Conservation (phyloP, 2,797 vertebrate genomes). For the Austrolebias charrua region DNA sequence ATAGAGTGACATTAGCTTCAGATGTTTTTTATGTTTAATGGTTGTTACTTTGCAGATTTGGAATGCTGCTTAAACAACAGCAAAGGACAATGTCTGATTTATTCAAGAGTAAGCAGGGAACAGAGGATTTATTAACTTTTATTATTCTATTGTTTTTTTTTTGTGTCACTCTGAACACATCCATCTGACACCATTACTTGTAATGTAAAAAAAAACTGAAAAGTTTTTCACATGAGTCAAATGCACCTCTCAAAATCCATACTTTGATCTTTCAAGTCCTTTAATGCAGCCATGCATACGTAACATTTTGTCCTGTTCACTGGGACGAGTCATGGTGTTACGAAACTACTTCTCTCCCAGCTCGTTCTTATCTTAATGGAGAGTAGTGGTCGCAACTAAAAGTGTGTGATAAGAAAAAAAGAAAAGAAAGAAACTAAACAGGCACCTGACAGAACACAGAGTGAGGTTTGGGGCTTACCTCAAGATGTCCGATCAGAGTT, state of each 20-base stretch:
- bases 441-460: too few relatives aligned
- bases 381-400: too few relatives aligned
- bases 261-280: background rate
- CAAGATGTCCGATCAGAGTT: too few relatives aligned
- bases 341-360: too few relatives aligned
- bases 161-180: background rate
- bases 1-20: background rate
- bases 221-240: background rate
- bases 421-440: too few relatives aligned
- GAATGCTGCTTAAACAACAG: background rate
- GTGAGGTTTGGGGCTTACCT: too few relatives aligned
- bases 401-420: too few relatives aligned
- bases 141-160: background rate
- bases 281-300: too few relatives aligned
- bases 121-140: background rate
- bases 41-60: background rate
- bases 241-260: background rate
- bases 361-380: too few relatives aligned
- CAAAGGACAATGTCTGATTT: background rate
- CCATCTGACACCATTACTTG: background rate
- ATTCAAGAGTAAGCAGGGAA: background rate
- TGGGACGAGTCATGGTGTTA: slow-evolving; percentile 25
- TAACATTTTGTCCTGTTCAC: slow-evolving; percentile 23
- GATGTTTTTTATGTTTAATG: background rate
- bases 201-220: background rate